Evolutionary conservation across 2,888 invertebrate genomes (phyloP).

Genomic region (Leptodirus hochenwartii): DNA sequence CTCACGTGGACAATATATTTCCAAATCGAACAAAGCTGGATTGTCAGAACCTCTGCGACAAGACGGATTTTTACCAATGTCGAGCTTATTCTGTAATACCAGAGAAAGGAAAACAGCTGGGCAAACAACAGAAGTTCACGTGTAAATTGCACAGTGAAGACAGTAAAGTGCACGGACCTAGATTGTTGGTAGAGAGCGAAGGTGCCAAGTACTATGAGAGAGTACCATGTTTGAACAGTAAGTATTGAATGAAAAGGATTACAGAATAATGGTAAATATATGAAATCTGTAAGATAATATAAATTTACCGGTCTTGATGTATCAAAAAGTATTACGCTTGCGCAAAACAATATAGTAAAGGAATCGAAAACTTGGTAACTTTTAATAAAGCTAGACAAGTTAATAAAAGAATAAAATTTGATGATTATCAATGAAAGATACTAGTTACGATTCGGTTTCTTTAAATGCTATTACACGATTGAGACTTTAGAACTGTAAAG

Average conservation of each 20-base stretch:
- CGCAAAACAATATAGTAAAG: too few relatives aligned
- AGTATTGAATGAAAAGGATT: slow-evolving; percentile 23
- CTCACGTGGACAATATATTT: slow-evolving; percentile 38
- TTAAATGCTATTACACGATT: too few relatives aligned
- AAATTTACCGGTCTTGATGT: too few relatives aligned
- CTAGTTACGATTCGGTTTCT: too few relatives aligned
- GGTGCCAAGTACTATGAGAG: slow-evolving; percentile 58
- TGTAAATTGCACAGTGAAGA: slow-evolving; percentile 71
- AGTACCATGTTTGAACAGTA: slow-evolving; percentile 70
- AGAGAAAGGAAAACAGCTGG: slow-evolving; percentile 9
- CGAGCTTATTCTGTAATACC: slow-evolving; percentile 42
- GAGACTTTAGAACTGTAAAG: neutral
- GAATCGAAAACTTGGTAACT: too few relatives aligned
- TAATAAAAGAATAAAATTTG: too few relatives aligned
- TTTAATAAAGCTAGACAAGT: too few relatives aligned
- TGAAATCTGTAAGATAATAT: too few relatives aligned
- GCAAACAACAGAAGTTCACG: slow-evolving; percentile 16
- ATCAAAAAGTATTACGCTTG: too few relatives aligned
- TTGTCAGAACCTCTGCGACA: slow-evolving; percentile 39
- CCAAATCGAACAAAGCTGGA: slow-evolving; percentile 33
- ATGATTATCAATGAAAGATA: too few relatives aligned
- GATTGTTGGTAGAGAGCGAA: slow-evolving; percentile 37
- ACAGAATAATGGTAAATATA: neutral
- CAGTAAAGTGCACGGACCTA: slow-evolving; percentile 59
- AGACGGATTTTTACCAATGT: slow-evolving; percentile 46